Percentiles rank a stretch among this genome's conserved stretches.
phyloP scores from a whole-genome alignment of 2,797 vertebrate species.

The Podarcis siculus region DNA sequence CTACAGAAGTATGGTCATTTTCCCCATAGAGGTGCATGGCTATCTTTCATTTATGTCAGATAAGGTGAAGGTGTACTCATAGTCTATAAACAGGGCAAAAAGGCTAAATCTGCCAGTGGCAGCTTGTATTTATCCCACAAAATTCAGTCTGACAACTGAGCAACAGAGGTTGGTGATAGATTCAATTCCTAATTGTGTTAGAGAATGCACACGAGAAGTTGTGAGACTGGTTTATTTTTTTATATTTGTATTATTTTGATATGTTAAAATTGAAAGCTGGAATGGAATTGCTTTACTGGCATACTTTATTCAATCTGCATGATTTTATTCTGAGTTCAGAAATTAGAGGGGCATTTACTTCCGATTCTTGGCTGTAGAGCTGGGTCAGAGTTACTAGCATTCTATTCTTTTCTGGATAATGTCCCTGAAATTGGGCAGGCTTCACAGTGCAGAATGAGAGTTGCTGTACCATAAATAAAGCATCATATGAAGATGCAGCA shows the following conservation, averaged over 20 bases:
- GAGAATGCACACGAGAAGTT: not conserved
- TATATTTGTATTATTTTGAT: not conserved
- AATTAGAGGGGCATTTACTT: not conserved
- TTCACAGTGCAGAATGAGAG: not conserved
- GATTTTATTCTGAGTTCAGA: not conserved
- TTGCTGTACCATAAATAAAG: not conserved
- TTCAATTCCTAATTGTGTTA: not conserved
- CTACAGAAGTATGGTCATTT: not conserved
- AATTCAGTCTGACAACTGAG: not conserved
- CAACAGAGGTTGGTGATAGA: not conserved
- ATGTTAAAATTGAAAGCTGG: not conserved
- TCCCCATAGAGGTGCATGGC: not conserved
- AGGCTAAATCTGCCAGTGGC: no score
- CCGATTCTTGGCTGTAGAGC: not conserved
- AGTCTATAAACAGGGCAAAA: no score
- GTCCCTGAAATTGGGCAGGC: not conserved
- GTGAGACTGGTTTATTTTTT: not conserved
- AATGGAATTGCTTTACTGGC: not conserved
- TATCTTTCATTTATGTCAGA: not conserved
- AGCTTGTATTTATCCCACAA: not conserved
- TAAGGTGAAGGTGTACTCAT: no score
- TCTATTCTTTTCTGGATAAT: not conserved
- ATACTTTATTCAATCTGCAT: not conserved
- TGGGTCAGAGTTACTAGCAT: not conserved
- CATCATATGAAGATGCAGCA: not conserved